These are phyloP conservation scores for Stegostoma tigrinum DNA, from an alignment of 2,113 vertebrate genomes.

Conservation along the genomic window DNA sequence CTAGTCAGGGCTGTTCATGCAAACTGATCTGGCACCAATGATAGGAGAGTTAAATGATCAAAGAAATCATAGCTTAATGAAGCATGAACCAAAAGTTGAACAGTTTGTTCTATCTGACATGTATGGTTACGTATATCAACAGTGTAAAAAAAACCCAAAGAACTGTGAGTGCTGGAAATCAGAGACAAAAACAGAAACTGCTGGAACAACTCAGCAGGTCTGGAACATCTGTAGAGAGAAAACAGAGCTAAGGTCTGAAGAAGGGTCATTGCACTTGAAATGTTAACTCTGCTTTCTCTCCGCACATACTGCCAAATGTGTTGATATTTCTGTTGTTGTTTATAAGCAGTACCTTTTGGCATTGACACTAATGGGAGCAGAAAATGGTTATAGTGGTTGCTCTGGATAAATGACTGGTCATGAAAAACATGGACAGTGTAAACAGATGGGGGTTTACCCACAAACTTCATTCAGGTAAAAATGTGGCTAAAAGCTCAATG, in stretches of 20 bases:
- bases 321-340: not conserved
- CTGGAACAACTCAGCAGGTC: no score
- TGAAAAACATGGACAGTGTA: no score
- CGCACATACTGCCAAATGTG: no score
- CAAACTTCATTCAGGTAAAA: not conserved
- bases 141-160: not conserved
- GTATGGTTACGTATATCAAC: not conserved
- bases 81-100: not conserved
- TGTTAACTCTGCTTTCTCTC: no score
- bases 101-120: not conserved
- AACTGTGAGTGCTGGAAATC: no score
- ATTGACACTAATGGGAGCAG: not conserved
- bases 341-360: not conserved
- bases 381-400: not conserved
- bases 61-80: not conserved
- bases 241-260: no score
- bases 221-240: no score
- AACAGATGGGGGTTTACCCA: not conserved
- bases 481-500: not conserved
- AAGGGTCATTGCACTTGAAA: no score
- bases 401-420: not conserved
- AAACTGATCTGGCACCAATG: not conserved
- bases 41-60: not conserved
- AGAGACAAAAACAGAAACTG: no score
- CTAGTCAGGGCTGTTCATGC: not conserved